Evolutionary conservation across 2,113 vertebrate genomes (phyloP), one percentile per base, ranked within the genome.

Genomic region (Verasper variegatus): DNA sequence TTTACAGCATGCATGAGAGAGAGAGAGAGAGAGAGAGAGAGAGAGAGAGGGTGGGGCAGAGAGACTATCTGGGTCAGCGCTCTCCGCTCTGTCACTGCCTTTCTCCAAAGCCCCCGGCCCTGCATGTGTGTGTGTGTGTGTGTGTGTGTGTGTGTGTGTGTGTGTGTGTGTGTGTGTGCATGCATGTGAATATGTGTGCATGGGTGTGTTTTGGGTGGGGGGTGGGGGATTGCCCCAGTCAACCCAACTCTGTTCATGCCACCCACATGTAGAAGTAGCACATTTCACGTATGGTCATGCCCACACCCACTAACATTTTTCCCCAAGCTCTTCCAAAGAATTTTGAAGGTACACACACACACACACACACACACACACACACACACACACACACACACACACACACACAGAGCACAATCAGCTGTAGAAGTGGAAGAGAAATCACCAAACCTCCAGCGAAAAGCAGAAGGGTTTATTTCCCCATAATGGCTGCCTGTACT

Each of bases 21-120:
- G 80, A 77, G 74, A 83, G 91, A 71, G 68, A 66, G 79, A 83
- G 78, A 84, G 27, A 80, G 42, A 51, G 63, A 82, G 27, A 81
- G 45, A 51, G 63, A 81, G 80, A 80, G 74, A 83, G 91, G 90
- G 87, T 81, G 84, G 76, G 82, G 81, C 73, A 71, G 68, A 66
- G 79, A 85, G 78, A 84, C 87, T 94, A 95, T 92, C 91, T 94
- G 93, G 94, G 93, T 94, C 93, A 94, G 70, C 75, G 83, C 86
- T 82, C 86, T 81, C 81, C 64, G 87, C 81, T 68, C 79, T 88
- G 90, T 89, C 88, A 81, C 83, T 87, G 67, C 67, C 83, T 80
- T 78, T 52, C 78, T 67, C 59, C 75, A 85, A 80, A 70, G 69
- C 78, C 85, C 57, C 70, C 35, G 24, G 79, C 76, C 71, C 62